A percentile compares a stretch with the other conserved stretches of the same genome.
Conservation (phyloP, 2,113 vertebrate species). For the Hemiscyllium ocellatum region DNA sequence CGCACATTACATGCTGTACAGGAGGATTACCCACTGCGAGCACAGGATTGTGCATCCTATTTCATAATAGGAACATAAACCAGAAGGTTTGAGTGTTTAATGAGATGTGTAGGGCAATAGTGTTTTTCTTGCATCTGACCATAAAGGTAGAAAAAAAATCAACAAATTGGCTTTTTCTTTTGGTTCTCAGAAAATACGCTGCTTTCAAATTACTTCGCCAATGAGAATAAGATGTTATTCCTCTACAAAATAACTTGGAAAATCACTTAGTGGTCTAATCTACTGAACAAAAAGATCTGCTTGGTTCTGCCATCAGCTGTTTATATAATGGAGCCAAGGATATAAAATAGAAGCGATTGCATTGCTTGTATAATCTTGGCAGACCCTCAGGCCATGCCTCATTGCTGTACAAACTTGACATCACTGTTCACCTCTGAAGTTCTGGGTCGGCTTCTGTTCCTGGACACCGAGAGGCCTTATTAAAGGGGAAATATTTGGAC, state of each 20-base stretch:
- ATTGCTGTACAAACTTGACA: background rate
- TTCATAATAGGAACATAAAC: background rate
- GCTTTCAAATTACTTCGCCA: constrained; percentile 14
- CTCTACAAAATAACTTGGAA: constrained; percentile 9
- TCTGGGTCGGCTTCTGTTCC: background rate
- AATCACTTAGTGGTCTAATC: background rate
- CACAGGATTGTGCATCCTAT: background rate
- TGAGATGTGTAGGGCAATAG: background rate
- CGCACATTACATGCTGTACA: background rate
- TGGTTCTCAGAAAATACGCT: background rate
- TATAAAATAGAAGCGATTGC: background rate
- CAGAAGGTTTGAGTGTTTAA: background rate
- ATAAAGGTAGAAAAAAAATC: background rate
- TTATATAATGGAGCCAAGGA: constrained; percentile 3
- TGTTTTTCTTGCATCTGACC: background rate
- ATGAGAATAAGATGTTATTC: background rate
- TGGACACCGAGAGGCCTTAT: background rate
- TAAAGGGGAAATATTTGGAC: background rate
- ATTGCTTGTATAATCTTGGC: background rate
- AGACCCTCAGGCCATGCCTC: background rate
- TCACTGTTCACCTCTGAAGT: constrained; percentile 12
- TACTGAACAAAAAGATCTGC: constrained; percentile 23
- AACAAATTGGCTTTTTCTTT: background rate
- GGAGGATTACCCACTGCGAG: background rate
- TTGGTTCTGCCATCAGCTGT: background rate